These are phyloP conservation scores for Dascillus cervinus DNA, from an alignment of 2,888 invertebrate species.

Conservation along the genomic window DNA sequence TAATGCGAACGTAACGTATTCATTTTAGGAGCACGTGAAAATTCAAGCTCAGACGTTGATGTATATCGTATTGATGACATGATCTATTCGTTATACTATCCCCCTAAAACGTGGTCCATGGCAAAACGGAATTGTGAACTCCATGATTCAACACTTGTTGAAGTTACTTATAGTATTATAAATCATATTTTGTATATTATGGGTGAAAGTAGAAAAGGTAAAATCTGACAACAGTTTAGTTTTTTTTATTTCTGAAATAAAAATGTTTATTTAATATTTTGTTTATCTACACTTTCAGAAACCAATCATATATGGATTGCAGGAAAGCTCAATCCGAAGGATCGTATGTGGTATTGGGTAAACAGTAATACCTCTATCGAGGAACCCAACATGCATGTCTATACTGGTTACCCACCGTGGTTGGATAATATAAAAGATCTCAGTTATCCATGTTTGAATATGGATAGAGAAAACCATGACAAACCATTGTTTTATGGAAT, in stretches of 20 bases:
- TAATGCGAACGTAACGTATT: background rate
- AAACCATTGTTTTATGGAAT: slow-evolving; percentile 5
- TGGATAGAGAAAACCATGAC: slow-evolving; percentile 6
- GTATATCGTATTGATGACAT: slow-evolving; percentile 5
- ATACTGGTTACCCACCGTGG: slow-evolving; percentile 5
- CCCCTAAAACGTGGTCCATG: slow-evolving; percentile 1
- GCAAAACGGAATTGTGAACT: background rate
- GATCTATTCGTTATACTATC: slow-evolving; percentile 2
- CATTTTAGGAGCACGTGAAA: no score
- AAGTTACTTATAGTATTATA: slow-evolving; percentile 3
- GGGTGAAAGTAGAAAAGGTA: slow-evolving; percentile 5
- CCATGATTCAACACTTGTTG: slow-evolving; percentile 2
- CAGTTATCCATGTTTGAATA: slow-evolving; percentile 4
- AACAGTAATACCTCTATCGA: background rate
- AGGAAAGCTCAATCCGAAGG: background rate
- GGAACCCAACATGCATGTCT: background rate
- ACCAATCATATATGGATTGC: slow-evolving; percentile 6
- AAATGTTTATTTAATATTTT: background rate
- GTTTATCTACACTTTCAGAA: background rate
- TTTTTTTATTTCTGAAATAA: background rate
- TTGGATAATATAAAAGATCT: slow-evolving; percentile 1
- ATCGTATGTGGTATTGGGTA: slow-evolving; percentile 2
- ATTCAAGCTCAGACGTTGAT: no score
- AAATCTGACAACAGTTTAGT: no score
- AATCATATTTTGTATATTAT: slow-evolving; percentile 4